Conservation (phyloP, 2,113 vertebrate genomes). For the Numida meleagris region DNA sequence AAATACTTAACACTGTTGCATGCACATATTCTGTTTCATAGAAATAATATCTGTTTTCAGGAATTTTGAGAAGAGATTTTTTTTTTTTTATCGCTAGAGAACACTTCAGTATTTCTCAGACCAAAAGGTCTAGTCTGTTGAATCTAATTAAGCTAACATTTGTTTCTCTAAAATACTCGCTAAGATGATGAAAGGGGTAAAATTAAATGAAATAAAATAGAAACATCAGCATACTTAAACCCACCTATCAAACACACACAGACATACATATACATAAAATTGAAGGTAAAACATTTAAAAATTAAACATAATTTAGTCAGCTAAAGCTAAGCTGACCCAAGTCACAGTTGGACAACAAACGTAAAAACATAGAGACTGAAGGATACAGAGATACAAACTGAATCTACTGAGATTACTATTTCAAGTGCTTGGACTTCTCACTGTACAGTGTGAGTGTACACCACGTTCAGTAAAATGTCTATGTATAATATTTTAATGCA, state of each 20-base stretch:
- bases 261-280: neutral
- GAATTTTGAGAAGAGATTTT: neutral
- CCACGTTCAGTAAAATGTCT: neutral
- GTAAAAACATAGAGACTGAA: neutral
- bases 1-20: neutral
- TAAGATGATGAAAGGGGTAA: neutral
- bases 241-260: neutral
- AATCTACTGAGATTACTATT: neutral
- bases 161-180: neutral
- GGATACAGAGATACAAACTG: neutral
- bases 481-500: neutral
- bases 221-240: neutral
- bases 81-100: neutral
- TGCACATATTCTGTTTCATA: neutral
- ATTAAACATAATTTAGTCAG: neutral
- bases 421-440: neutral
- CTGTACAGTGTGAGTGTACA: neutral
- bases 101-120: neutral
- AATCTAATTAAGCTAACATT: neutral
- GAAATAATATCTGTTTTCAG: neutral
- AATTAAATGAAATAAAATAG: neutral
- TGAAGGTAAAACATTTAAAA: neutral
- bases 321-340: neutral
- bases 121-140: neutral
- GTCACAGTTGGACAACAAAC: neutral